Percentiles rank a stretch among this genome's conserved stretches.
These are phyloP conservation scores for Cantharis flavilabris DNA, from an alignment of 2,888 invertebrate genomes.

Conservation along the genomic window DNA sequence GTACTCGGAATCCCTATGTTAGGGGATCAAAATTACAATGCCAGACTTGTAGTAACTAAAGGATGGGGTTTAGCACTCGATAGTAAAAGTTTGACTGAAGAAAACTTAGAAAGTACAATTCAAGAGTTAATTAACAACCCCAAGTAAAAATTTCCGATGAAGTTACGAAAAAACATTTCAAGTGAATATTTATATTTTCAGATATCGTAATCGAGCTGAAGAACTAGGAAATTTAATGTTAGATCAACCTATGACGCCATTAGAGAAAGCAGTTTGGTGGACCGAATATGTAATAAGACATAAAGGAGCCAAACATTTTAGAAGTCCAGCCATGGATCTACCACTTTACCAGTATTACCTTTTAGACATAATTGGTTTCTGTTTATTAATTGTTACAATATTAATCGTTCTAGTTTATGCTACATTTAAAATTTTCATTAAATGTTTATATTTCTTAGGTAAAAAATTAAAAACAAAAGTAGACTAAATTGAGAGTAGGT, in stretches of 20 bases:
- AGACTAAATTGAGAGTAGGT: neutral
- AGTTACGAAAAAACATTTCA: neutral
- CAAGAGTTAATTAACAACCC: conserved; percentile 40
- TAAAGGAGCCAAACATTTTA: conserved; percentile 39
- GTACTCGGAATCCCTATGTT: conserved; percentile 41
- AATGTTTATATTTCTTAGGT: neutral
- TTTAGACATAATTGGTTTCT: conserved; percentile 33
- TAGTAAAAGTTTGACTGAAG: conserved; percentile 33
- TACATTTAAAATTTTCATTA: neutral
- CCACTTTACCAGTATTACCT: conserved; percentile 38
- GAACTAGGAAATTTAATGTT: conserved; percentile 30
- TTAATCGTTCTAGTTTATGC: neutral
- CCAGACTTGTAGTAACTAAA: conserved; percentile 32
- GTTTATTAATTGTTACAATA: neutral
- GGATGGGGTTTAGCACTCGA: conserved; percentile 36
- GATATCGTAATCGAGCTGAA: conserved; percentile 37
- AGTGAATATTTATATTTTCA: conserved; percentile 24
- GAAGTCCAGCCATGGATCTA: conserved; percentile 27
- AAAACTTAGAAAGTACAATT: conserved; percentile 37
- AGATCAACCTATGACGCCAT: conserved; percentile 41
- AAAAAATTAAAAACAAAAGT: neutral
- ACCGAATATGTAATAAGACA: conserved; percentile 44
- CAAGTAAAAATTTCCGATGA: conserved; percentile 33
- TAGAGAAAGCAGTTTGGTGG: conserved; percentile 44
- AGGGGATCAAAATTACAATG: conserved; percentile 40